Evolutionary conservation across 2,797 vertebrate species (phyloP), one percentile per base, ranked within the genome.

Genomic region (Channallabes apus): DNA sequence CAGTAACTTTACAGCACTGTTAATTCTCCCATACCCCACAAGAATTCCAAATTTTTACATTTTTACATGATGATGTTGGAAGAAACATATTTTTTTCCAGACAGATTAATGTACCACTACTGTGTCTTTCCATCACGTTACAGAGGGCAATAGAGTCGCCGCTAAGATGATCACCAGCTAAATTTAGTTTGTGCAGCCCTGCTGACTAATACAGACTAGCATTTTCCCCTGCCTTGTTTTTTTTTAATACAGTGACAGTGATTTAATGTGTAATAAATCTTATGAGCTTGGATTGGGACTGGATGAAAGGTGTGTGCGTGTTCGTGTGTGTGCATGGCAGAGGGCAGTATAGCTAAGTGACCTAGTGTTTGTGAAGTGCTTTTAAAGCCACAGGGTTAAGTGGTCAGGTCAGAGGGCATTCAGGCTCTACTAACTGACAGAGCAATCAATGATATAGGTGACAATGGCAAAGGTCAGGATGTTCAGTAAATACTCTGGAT

Each of bases 121-220:
- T 84, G 90, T 89, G 89, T 91, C 91, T 93, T 93, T 94, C 93
- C 94, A 92, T 91, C 93, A 92, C 89, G 92, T 94, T 27, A 92
- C 93, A 89, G 94, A 91, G 93, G 90, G 90, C 91, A 90, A 82
- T 90, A 91, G 96, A 94, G 95, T 96, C 94, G 94, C 92, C 94
- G 94, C 92, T 88, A 90, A 92, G 95, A 96, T 96, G 96, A 95
- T 92, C 93, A 91, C 89, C 86, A 88, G 90, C 94, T 95, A 94
- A 96, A 95, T 94, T 94, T 96, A 94, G 93, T 92, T 92, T 88
- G 59, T 89, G 82, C 76, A 87, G 89, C 89, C 72, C 91, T 79
- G 77, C 76, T 79, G 76, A 86, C 71, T 85, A 84, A 86, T 82
- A 86, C 82, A 75, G 84, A 69, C 76, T 85, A 85, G 73, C 83